Evolutionary conservation across 2,113 vertebrate genomes (phyloP), one percentile per base, ranked within the genome.

Genomic region (Leucopsar rothschildi): DNA sequence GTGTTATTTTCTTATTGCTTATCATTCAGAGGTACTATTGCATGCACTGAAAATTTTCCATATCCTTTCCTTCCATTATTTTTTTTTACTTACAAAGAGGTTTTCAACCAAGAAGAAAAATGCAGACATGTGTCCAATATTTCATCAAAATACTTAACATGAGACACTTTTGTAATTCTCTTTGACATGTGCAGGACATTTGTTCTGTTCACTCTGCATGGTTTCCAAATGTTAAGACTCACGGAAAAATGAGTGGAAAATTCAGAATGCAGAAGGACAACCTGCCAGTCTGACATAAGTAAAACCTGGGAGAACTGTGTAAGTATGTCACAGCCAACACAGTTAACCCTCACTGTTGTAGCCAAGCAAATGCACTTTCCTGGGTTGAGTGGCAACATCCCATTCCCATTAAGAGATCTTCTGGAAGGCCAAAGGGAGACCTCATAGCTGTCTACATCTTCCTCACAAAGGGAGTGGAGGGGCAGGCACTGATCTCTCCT

Each of bases 11-110:
- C 42, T 78, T 78, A 60, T 72, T 88, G 28, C 66, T 69, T 88
- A 31, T 94, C 53, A 95, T 85, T 95, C 78, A 82, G 86, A 91
- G 42, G 27, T 89, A 77, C n/a, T 86, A 88, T 35, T 55, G 15
- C 5, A 9, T 44, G 84, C 47, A 64, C 11, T 72, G 40, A 75
- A 93, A 71, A 49, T 29, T 78, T 55, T 71, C 39, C 35, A 78
- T 33, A 49, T 66, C 5, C 19, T 57, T 55, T 77, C 9, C 19
- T 72, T 81, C 11, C 3, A 1, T 28, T 33, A 56, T 60, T 49
- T 50, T 61, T 39, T 50, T 50, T 55, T 47, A 50, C 13, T 66
- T 45, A 37, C 10, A 69, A 82, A 87, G 53, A 35, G 13, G 5
- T 13, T 89, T 87, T 12, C 29, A 10, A 47, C 12, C 12, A 42